A percentile compares a stretch with the other conserved stretches of the same genome.
Conservation (phyloP, 2,888 invertebrate species). For the Griposia aprilina region DNA sequence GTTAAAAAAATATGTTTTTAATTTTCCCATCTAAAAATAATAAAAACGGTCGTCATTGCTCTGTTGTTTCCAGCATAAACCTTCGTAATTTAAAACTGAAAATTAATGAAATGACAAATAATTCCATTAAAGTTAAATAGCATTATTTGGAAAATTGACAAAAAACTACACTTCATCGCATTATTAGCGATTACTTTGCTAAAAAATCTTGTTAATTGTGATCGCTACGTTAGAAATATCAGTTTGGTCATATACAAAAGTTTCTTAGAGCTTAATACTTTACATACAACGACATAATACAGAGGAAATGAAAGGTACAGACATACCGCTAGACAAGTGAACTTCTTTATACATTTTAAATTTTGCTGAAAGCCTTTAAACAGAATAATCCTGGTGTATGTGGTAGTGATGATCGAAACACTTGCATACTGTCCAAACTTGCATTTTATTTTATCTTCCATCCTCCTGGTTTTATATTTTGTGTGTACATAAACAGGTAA, state of each 20-base stretch:
- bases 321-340: background rate
- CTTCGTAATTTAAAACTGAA: slow-evolving; percentile 6
- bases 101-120: slow-evolving; percentile 5
- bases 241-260: slow-evolving; percentile 74
- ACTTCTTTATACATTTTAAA: background rate
- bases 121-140: slow-evolving; percentile 34
- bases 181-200: slow-evolving; percentile 54
- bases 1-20: background rate
- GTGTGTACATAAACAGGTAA: background rate
- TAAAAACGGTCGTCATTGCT: background rate
- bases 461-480: background rate
- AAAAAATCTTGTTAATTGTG: slow-evolving; percentile 54
- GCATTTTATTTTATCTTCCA: background rate
- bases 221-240: slow-evolving; percentile 65
- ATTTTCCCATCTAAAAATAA: background rate
- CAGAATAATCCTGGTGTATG: background rate
- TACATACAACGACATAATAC: slow-evolving; percentile 45
- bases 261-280: slow-evolving; percentile 56
- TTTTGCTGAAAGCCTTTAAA: background rate
- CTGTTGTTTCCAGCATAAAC: slow-evolving; percentile 5
- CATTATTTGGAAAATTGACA: slow-evolving; percentile 70
- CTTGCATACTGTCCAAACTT: background rate
- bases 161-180: slow-evolving; percentile 69
- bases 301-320: slow-evolving; percentile 21
- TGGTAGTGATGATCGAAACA: background rate